Base-by-base conservation (phyloP, 2,797 vertebrate genomes). In the Sciaenops ocellatus region DNA sequence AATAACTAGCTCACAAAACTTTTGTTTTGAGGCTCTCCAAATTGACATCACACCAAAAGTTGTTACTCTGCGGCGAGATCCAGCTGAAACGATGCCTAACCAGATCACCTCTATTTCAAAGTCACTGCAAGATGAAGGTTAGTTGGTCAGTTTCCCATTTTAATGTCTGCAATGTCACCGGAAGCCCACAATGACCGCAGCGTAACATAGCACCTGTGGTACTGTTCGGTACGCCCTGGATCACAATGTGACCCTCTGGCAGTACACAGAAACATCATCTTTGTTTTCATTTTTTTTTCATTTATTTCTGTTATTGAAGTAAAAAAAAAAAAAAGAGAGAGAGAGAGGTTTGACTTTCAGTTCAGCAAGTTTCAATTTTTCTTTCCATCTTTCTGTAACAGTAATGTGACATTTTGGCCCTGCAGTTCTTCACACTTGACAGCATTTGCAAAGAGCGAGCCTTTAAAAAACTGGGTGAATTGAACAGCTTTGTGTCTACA, bases 31-130 rank as follows among this genome's bases (percentile, higher is more conserved):
- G 1, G 15, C n/a, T 34, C n/a, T 66, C 13, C 7, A 41, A 26
- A 70, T 41, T 10, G 16, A 18, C 46, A 38, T n/a, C 20, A 60
- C 55, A 48, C 13, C 1, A 54, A 28, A 63, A 12, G 54, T 56
- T 52, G 51, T 60, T 54, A 20, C 50, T 66, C 4, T 71, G 66
- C 63, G 56, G 20, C 24, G 68, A 70, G 4, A 24, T 79, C 68
- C 79, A 61, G 67, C 60, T 73, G 59, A 71, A 70, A 54, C 2
- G 0, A 13, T 26, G 77, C 38, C 55, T 42, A n/a, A 42, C 48
- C 59, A 20, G 59, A 46, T 83, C 83, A 71, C 72, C 65, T 84
- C 78, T 62, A 26, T 62, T 64, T 80, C 75, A 85, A 76, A 73
- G 82, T 86, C 81, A 75, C 26, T 55, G 66, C 20, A 11, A 57